A percentile compares a stretch with the other conserved stretches of the same genome.
phyloP scores from a whole-genome alignment of 2,113 vertebrate species.

The Albula goreensis region DNA sequence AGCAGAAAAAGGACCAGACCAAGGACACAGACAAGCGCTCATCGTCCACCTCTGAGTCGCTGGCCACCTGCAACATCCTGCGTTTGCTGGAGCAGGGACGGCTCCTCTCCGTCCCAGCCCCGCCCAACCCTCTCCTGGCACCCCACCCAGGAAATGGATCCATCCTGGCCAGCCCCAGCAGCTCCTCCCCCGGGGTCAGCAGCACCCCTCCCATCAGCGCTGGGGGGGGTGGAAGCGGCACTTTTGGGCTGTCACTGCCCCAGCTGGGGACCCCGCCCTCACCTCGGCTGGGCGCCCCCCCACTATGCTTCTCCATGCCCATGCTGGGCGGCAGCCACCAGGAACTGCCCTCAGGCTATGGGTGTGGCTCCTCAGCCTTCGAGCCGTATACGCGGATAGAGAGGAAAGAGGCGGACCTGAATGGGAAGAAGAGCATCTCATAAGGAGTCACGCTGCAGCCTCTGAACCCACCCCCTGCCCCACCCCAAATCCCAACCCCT shows the following conservation, averaged over 20 bases:
- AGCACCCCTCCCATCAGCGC: conserved; percentile 52
- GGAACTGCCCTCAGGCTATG: conserved; percentile 73
- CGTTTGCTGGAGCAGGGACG: conserved; percentile 88
- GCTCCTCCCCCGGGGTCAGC: conserved; percentile 64
- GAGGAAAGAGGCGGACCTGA: conserved; percentile 69
- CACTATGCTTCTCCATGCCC: conserved; percentile 77
- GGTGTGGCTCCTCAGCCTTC: conserved; percentile 84
- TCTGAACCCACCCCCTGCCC: neutral
- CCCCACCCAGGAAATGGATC: conserved; percentile 63
- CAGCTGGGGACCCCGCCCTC: conserved; percentile 65
- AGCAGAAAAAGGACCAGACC: conserved; percentile 97
- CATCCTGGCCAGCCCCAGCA: conserved; percentile 64
- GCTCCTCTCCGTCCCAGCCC: conserved; percentile 74
- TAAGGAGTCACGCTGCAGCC: conserved; percentile 50
- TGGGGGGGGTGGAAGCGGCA: conserved; percentile 53
- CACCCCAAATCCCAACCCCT: neutral
- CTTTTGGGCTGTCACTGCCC: conserved; percentile 72
- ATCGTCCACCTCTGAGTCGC: conserved; percentile 77
- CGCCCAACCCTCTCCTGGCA: conserved; percentile 72
- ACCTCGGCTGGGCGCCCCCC: conserved; percentile 66
- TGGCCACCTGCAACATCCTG: conserved; percentile 90
- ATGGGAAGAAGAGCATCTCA: conserved; percentile 76
- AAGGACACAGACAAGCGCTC: conserved; percentile 85
- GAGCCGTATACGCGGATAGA: conserved; percentile 86
- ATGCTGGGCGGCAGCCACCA: conserved; percentile 74